Evolutionary conservation across 2,888 invertebrate species (phyloP), one percentile per base, ranked within the genome.

Genomic region (Antitype chi): DNA sequence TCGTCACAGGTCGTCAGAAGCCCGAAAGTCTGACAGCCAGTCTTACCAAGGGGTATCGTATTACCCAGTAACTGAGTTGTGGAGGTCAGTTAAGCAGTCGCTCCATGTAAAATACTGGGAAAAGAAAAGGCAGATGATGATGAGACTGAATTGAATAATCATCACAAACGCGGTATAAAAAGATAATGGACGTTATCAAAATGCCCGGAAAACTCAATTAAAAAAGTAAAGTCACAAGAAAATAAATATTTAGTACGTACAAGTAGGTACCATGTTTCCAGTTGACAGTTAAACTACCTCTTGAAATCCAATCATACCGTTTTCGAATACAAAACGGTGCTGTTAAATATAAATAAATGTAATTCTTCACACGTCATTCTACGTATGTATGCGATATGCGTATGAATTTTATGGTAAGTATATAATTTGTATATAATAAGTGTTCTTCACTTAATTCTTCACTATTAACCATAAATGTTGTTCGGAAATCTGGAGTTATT

Each of bases 301-400:
- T 66, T 68, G 49, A 71, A 28, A 68, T 59, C 69, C 82, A 86
- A 88, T 87, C 74, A 86, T 79, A 80, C 79, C 86, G 43, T 82
- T 79, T 80, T 64, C 38, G 81, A 74, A 49, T 52, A 68, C 52
- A 78, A 84, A 87, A 79, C 63, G 69, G 64, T 25, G 75, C 60
- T 68, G 32, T 74, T 78, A 72, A 70, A 68, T 59, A 53, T 55
- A 81, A 75, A 86, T 86, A 81, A 82, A 80, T 74, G 68, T 74
- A 85, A 81, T 81, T 80, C 76, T 74, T 87, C 74, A 76, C 85
- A 85, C 87, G 82, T 82, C 82, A 80, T 78, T 66, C 25, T 20
- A 57, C 52, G 60, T 66, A 74, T 74, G 64, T 74, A 47, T 2
- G 23, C 32, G 9, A 43, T 13, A 25, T 49, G 23, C n/a, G 47